Percentiles rank a stretch among this genome's conserved stretches.
phyloP scores from a whole-genome alignment of 2,888 invertebrate genomes.

The Melanophora roralis region DNA sequence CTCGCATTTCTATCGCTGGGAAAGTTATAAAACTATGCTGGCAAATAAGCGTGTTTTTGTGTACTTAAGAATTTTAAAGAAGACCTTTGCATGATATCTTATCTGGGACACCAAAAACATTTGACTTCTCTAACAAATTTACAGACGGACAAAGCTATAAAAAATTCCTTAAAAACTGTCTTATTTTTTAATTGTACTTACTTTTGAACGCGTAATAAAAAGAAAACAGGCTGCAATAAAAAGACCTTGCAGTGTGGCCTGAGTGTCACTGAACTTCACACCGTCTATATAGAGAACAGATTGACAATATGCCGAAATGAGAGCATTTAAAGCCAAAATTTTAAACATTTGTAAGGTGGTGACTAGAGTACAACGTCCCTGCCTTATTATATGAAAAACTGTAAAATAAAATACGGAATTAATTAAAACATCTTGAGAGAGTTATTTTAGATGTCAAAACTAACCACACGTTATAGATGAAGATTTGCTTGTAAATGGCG shows the following conservation, averaged over 20 bases:
- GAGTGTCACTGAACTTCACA: constrained; percentile 97
- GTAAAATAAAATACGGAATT: constrained; percentile 73
- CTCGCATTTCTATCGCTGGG: too few species aligned
- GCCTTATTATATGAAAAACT: constrained; percentile 99
- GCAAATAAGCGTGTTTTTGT: too few species aligned
- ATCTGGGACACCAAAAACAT: too few species aligned
- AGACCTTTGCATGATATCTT: too few species aligned
- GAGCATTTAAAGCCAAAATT: constrained; percentile 97
- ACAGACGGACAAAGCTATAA: too few species aligned
- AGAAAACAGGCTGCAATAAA: constrained; percentile 97
- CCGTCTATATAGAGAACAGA: constrained; percentile 98
- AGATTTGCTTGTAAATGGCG: constrained; percentile 98
- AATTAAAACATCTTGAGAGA: neutral
- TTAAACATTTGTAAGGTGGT: constrained; percentile 99
- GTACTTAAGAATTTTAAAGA: too few species aligned
- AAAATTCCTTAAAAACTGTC: too few species aligned
- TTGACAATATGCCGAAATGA: constrained; percentile 98
- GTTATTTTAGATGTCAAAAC: constrained; percentile 71
- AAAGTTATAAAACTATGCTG: too few species aligned
- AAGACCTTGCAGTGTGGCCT: constrained; percentile 97
- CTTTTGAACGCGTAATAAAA: constrained; percentile 98
- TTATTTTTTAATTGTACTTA: constrained; percentile 76
- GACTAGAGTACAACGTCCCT: constrained; percentile 98
- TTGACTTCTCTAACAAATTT: too few species aligned
- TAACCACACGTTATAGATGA: constrained; percentile 96